Conservation (phyloP, 2,888 invertebrate genomes). For the Tetranychus truncatus region DNA sequence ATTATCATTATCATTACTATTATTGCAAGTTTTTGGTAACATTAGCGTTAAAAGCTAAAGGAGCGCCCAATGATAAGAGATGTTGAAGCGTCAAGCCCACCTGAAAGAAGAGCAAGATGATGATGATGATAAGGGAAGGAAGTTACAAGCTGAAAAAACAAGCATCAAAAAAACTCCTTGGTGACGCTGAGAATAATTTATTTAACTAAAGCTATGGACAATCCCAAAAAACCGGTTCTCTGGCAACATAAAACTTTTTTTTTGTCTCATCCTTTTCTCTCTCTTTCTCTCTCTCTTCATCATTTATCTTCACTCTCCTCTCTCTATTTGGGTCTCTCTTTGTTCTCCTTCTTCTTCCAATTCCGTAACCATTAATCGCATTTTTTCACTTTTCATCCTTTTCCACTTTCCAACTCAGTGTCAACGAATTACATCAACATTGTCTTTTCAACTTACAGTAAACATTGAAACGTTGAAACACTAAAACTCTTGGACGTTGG, state of each 20-base stretch:
- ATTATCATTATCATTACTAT: not conserved
- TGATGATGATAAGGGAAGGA: not conserved
- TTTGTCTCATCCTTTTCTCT: constrained; percentile 7
- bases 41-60: not conserved
- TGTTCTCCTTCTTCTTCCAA: not conserved
- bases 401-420: not conserved
- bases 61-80: not conserved
- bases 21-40: not conserved
- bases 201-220: not conserved
- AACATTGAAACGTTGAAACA: too few relatives aligned
- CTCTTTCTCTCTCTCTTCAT: not conserved
- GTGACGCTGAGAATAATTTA: not conserved
- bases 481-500: too few relatives aligned
- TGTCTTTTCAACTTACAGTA: not conserved
- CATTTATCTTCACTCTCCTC: not conserved
- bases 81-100: not conserved
- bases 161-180: not conserved
- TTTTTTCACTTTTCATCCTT: not conserved
- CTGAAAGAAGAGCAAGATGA: constrained; percentile 3
- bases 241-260: not conserved
- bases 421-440: not conserved
- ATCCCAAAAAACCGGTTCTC: not conserved
- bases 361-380: not conserved
- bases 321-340: constrained; percentile 6
- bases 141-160: not conserved